Evolutionary conservation across 2,888 invertebrate genomes (phyloP), one percentile per base, ranked within the genome.

Genomic region (Cephalotes varians): DNA sequence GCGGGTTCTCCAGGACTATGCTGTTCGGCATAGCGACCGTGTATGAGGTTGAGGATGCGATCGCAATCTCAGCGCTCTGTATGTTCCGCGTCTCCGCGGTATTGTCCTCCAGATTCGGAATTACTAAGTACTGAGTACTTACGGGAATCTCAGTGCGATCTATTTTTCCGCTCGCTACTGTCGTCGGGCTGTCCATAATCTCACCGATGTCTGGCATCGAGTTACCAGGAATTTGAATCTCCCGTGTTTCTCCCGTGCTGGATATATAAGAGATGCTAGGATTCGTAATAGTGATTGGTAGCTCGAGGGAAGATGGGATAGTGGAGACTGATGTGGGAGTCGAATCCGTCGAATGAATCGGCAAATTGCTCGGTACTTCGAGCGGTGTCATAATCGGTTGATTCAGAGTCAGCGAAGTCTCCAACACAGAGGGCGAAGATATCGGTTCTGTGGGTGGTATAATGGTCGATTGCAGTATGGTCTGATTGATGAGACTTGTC

Each of bases 371-470:
- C 6, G 97, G 97, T 34, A 97, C 96, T 94, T 98, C 98, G 37
- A 97, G 94, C 0, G 98, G 97, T 1, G 98, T 97, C 98, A 98
- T 98, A 74, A 98, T 98, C 0, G 98, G 97, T 93, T 97, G 97
- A 92, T 97, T 96, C 21, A 97, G 95, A 15, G 97, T 96, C 5
- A 97, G 95, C 88, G 97, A 97, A 0, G 98, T 98, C 93, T 97
- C 98, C 4, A 96, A 96, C 0, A 97, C 97, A 86, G 96, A 96
- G 81, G 96, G 94, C 37, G 95, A 95, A 79, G 95, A 95, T 90
- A 95, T 95, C 94, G 94, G 96, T 94, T 90, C 95, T 93, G 81
- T 96, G 92, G 89, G 96, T 94, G 94, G 95, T 94, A 84, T 96
- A 95, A 94, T 96, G 95, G 94, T 94, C 1, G 94, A 93, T 28